These are phyloP conservation scores for Pollicipes pollicipes DNA, from an alignment of 1,140 invertebrate species.

Conservation along the genomic window DNA sequence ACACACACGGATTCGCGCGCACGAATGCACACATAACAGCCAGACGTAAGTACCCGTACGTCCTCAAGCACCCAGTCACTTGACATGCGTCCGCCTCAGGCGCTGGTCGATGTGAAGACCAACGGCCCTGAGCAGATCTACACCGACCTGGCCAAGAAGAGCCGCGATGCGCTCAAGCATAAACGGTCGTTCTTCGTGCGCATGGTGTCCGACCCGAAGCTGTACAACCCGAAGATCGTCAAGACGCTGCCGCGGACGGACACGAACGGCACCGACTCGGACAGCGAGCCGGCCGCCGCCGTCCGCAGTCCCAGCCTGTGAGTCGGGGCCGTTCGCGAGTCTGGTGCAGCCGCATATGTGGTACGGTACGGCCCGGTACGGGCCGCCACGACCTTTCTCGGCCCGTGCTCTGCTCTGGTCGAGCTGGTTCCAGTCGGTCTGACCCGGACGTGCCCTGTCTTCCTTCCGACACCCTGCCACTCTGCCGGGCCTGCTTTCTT, in stretches of 20 bases:
- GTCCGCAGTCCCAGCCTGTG: conserved; percentile 1
- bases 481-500: not conserved
- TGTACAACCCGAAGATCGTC: conserved; percentile 74
- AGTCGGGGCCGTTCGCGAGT: not conserved
- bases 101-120: not conserved
- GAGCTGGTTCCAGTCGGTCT: not conserved
- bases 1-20: too few species aligned
- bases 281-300: not conserved
- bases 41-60: too few species aligned
- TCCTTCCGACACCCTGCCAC: not conserved
- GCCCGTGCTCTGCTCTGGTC: not conserved
- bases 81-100: not conserved
- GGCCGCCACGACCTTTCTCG: not conserved
- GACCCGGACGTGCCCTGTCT: too few species aligned
- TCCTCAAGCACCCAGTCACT: too few species aligned
- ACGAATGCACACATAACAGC: too few species aligned
- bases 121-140: not conserved
- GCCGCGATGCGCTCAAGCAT: conserved; percentile 53
- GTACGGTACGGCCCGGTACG: too few species aligned
- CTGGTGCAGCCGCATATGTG: not conserved
- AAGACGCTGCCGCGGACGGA: conserved; percentile 36
- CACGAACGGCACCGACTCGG: not conserved
- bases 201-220: conserved; percentile 87
- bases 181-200: conserved; percentile 88
- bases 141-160: not conserved